Base-by-base conservation (phyloP, 2,797 vertebrate genomes). In the Anguilla pacifica region DNA sequence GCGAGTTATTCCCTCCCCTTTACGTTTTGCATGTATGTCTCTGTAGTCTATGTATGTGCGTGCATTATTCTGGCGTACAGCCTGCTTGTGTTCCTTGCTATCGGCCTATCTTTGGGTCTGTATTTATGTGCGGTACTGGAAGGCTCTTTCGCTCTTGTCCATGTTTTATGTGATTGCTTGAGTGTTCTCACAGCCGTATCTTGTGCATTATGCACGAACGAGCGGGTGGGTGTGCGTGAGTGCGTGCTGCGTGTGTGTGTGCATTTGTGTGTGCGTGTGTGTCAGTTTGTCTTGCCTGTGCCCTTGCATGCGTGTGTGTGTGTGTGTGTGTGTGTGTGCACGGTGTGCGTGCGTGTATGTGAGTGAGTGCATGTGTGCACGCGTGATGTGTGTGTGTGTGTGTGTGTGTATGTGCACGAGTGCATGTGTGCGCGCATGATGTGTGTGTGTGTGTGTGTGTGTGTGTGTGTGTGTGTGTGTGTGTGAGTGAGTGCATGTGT, bases 191-290 rank as follows among this genome's bases (percentile, higher is more conserved):
- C 35, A 13, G 11, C 9, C n/a, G 46, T 2, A 31, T 87, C 93
- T 93, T 95, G 95, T 93, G 93, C 95, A 93, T 93, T 6, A 28
- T 39, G 64, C 31, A 6, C 91, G 77, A 86, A 53, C 89, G 0
- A 87, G 3, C 22, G 61, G 25, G 85, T 61, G 93, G 90, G 25
- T 9, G 19, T 25, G 17, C 22, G 59, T 2, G 10, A 1, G 25
- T 22, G 19, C 0, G 19, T 64, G 59, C 4, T 25, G 59, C 19
- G 22, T 22, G 53, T 46, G 6, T 91, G 89, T 82, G 31, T 31
- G 10, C 17, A 3, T 2, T 13, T 15, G 35, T n/a, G 43, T 2
- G 15, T 82, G 72, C 82, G 39, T 67, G 28, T 88, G 35, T 77
- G 43, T 57, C 31, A 10, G n/a, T 3, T 9, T 49, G 35, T 46